Percentiles rank a stretch among this genome's conserved stretches.
Evolutionary conservation across 2,888 invertebrate species (phyloP).

Genomic region (Ariolimax columbianus): DNA sequence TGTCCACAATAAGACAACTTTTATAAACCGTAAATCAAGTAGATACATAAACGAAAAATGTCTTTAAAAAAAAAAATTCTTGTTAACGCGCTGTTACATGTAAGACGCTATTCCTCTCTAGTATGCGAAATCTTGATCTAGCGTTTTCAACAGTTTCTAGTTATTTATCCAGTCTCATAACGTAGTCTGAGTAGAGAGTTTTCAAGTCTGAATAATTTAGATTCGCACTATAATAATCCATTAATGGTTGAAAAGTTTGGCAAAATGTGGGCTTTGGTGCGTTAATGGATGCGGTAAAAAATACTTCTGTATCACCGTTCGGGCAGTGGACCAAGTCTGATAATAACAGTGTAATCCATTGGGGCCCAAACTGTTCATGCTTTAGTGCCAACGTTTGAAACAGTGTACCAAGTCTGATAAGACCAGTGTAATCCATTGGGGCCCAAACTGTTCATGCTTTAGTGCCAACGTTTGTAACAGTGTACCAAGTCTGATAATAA

Average conservation of each 20-base stretch:
- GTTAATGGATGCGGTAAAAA: slow-evolving; percentile 10
- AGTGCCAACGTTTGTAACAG: too few relatives aligned
- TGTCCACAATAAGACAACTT: too few relatives aligned
- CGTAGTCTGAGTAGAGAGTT: background rate
- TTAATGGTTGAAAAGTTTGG: slow-evolving; percentile 14
- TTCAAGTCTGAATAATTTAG: slow-evolving; percentile 37
- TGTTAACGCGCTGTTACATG: background rate
- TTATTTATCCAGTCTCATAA: background rate
- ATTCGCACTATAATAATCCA: slow-evolving; percentile 11
- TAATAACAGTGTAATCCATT: background rate
- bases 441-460: too few relatives aligned
- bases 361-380: too few relatives aligned
- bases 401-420: too few relatives aligned
- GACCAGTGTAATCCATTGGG: too few relatives aligned
- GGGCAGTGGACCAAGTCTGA: background rate
- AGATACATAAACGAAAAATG: too few relatives aligned
- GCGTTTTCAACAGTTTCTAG: background rate
- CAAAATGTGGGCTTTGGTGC: background rate
- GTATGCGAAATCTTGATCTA: slow-evolving; percentile 21
- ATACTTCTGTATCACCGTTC: too few relatives aligned
- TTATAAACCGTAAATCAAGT: too few relatives aligned
- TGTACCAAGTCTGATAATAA: too few relatives aligned
- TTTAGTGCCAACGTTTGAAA: too few relatives aligned
- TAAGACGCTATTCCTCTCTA: background rate
- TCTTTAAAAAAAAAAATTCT: too few relatives aligned